Percentiles rank a stretch among this genome's conserved stretches.
phyloP scores from a whole-genome alignment of 2,113 vertebrate genomes.

The Triplophysa tibetana region DNA sequence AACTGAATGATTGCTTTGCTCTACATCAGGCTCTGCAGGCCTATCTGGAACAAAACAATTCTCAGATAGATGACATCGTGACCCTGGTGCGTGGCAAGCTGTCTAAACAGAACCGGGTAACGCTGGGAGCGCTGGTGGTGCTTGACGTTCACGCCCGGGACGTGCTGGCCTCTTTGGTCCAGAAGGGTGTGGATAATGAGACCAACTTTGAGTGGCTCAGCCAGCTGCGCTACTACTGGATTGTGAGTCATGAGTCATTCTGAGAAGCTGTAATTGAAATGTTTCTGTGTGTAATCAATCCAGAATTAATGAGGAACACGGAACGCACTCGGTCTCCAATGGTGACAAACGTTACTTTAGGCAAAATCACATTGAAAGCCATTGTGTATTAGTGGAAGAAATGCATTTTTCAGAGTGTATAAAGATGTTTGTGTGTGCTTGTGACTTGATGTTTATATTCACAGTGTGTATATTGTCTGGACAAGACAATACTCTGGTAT shows the following conservation, averaged over 20 bases:
- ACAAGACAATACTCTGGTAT: background rate
- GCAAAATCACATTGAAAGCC: no score
- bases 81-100: constrained; percentile 83
- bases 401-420: background rate
- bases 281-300: background rate
- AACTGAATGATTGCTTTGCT: background rate
- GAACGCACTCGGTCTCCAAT: no score
- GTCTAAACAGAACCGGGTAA: constrained; percentile 86
- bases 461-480: background rate
- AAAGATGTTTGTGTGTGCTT: constrained; percentile 8
- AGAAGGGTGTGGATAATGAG: constrained; percentile 81
- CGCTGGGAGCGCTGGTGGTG: constrained; percentile 84
- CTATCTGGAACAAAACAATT: constrained; percentile 81
- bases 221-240: constrained; percentile 89
- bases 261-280: background rate
- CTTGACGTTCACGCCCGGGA: constrained; percentile 86
- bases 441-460: background rate
- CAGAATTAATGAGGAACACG: no score
- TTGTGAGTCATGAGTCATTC: constrained; percentile 71
- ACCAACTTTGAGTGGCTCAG: constrained; percentile 89
- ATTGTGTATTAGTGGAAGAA: no score
- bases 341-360: no score
- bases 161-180: constrained; percentile 79
- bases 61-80: constrained; percentile 86
- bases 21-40: constrained; percentile 73